phyloP scores from a whole-genome alignment of 1,140 invertebrate species.

The Anadara kagoshimensis region DNA sequence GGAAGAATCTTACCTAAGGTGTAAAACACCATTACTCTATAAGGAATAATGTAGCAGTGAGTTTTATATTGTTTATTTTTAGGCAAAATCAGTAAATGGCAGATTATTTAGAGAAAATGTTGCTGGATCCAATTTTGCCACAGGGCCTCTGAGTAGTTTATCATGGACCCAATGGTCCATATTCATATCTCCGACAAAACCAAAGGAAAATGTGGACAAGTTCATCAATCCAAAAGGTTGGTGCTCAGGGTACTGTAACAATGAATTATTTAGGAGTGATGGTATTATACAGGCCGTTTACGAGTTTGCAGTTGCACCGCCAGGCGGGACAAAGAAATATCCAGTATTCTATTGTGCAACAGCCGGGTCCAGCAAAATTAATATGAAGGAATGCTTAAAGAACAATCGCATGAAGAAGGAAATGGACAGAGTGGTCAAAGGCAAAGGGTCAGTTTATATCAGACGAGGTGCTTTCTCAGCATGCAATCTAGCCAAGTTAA shows the following conservation, averaged over 20 bases:
- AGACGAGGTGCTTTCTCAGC: conserved; percentile 19
- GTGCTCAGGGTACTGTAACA: conserved; percentile 33
- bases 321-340: conserved; percentile 33
- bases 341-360: conserved; percentile 17
- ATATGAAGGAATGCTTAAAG: conserved; percentile 26
- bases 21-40: no score
- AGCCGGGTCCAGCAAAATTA: not conserved
- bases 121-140: conserved; percentile 35
- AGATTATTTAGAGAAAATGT: conserved; percentile 19
- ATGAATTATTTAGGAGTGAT: conserved; percentile 1
- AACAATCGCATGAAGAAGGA: conserved; percentile 13
- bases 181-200: conserved; percentile 26
- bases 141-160: conserved; percentile 25
- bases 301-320: conserved; percentile 37
- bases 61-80: no score
- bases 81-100: no score
- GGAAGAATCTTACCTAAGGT: no score
- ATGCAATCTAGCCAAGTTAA: conserved; percentile 18
- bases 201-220: conserved; percentile 25
- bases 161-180: conserved; percentile 29
- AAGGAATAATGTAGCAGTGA: no score
- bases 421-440: conserved; percentile 33
- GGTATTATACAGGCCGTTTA: conserved; percentile 14
- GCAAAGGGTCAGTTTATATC: conserved; percentile 29
- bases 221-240: not conserved